phyloP scores from a whole-genome alignment of 2,797 vertebrate species.

The Tarsius wallacei region DNA sequence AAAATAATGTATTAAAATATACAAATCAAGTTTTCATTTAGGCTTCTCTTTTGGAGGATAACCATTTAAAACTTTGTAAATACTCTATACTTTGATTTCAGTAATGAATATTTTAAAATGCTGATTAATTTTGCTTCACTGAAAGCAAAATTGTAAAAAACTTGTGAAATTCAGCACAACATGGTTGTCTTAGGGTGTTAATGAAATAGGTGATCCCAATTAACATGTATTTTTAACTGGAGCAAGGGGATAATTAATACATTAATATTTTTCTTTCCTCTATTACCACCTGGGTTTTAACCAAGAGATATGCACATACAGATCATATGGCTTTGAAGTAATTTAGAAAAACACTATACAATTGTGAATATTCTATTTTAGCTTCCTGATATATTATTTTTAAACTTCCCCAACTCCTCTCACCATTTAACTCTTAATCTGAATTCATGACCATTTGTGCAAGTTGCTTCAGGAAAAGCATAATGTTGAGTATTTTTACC shows the following conservation, averaged over 20 bases:
- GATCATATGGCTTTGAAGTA: background rate
- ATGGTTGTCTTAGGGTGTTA: constrained; percentile 46
- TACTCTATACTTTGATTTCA: background rate
- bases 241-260: constrained; percentile 32
- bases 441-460: background rate
- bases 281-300: background rate
- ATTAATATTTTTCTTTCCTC: background rate
- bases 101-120: background rate
- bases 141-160: background rate
- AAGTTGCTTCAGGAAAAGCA: background rate
- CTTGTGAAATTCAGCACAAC: constrained; percentile 44
- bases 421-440: background rate
- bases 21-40: background rate
- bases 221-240: constrained; percentile 30
- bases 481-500: background rate
- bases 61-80: background rate
- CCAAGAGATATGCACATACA: background rate
- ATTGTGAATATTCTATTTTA: background rate
- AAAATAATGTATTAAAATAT: constrained; percentile 14
- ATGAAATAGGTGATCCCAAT: constrained; percentile 56
- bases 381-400: background rate
- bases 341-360: background rate
- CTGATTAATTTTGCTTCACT: background rate
- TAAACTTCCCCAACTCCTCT: background rate
- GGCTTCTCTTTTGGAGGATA: background rate